These are phyloP conservation scores for Amia ocellicauda DNA, from an alignment of 2,113 vertebrate species.

Conservation along the genomic window DNA sequence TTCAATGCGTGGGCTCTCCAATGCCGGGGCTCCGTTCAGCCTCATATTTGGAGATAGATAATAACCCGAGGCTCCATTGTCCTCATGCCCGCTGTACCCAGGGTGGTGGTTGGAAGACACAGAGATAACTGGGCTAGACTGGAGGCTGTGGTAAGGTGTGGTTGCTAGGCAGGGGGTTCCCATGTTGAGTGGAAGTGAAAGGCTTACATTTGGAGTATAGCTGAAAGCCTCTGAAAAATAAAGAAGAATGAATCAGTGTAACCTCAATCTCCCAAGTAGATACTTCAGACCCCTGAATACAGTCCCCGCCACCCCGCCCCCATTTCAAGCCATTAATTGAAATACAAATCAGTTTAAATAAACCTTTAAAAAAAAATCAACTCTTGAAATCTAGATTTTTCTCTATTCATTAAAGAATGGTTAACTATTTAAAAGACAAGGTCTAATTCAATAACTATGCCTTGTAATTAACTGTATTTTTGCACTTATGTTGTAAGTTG, in stretches of 20 bases:
- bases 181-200: slow-evolving; percentile 79
- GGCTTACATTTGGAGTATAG: slow-evolving; percentile 76
- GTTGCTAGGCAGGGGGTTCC: slow-evolving; percentile 77
- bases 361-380: too few relatives aligned
- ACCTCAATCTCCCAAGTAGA: too few relatives aligned
- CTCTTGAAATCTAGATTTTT: too few relatives aligned
- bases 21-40: slow-evolving; percentile 76
- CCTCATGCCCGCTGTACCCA: slow-evolving; percentile 73
- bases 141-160: slow-evolving; percentile 84
- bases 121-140: slow-evolving; percentile 78
- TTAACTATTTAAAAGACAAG: too few relatives aligned
- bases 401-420: too few relatives aligned
- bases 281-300: too few relatives aligned
- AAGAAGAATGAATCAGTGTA: slow-evolving; percentile 34
- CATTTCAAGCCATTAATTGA: too few relatives aligned
- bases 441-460: too few relatives aligned
- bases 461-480: too few relatives aligned
- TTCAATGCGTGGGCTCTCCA: slow-evolving; percentile 94
- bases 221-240: slow-evolving; percentile 84
- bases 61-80: slow-evolving; percentile 70
- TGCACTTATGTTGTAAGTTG: too few relatives aligned
- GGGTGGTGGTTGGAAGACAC: slow-evolving; percentile 75
- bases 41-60: slow-evolving; percentile 73
- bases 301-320: too few relatives aligned
- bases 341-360: too few relatives aligned